These are phyloP conservation scores for Rotaria macrura DNA, from an alignment of 2,888 invertebrate genomes.

Conservation along the genomic window DNA sequence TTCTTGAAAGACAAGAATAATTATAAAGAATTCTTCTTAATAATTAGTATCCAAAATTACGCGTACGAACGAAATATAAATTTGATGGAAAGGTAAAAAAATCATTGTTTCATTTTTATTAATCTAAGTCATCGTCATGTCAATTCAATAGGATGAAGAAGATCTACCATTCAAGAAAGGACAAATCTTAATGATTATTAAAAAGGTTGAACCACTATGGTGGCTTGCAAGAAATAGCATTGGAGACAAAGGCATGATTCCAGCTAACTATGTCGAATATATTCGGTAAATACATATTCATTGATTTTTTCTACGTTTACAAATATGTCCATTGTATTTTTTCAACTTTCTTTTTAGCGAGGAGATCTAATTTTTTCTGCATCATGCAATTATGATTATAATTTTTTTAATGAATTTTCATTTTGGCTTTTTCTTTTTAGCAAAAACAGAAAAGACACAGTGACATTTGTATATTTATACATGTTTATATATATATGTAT, in stretches of 20 bases:
- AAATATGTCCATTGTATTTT: background rate
- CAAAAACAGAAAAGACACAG: background rate
- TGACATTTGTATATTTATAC: background rate
- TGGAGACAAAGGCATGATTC: constrained; percentile 81
- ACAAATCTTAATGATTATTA: constrained; percentile 77
- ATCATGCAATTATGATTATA: background rate
- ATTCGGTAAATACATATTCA: constrained; percentile 31
- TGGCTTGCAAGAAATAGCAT: constrained; percentile 84
- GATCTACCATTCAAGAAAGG: constrained; percentile 89
- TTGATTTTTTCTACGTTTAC: background rate
- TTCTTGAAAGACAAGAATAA: background rate
- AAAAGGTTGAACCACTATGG: constrained; percentile 94
- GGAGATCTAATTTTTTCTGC: background rate
- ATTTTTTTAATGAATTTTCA: too few relatives aligned
- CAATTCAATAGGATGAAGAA: constrained; percentile 71
- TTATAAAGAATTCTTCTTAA: constrained; percentile 32
- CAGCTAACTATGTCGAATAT: constrained; percentile 72
- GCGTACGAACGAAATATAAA: constrained; percentile 82
- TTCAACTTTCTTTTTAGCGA: background rate
- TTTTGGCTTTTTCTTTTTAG: background rate
- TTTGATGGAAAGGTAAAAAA: constrained; percentile 76
- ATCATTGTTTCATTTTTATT: too few relatives aligned
- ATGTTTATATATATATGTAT: background rate
- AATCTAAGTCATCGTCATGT: too few relatives aligned
- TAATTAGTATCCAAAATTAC: constrained; percentile 64